Conservation (phyloP, 2,113 vertebrate genomes). For the Seriola aureovittata region DNA sequence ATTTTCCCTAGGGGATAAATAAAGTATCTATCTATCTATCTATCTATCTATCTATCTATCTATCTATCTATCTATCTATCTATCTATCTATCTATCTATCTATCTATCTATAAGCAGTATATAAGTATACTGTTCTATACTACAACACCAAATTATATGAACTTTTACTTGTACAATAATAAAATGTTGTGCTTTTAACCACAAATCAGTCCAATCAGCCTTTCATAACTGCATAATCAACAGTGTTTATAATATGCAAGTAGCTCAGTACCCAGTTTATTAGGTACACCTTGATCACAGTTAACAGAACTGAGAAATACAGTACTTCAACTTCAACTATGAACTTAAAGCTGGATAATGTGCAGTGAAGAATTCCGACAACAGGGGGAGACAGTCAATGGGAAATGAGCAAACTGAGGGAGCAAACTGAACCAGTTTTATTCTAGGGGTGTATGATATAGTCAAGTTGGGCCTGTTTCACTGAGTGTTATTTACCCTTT, state of each 20-base stretch:
- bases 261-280: background rate
- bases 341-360: background rate
- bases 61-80: no score
- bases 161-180: no score
- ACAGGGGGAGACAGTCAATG: conserved; percentile 75
- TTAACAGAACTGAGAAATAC: background rate
- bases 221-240: background rate
- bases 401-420: conserved; percentile 29
- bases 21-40: no score
- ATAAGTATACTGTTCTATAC: no score
- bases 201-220: background rate
- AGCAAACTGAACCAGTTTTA: background rate
- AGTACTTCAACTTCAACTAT: background rate
- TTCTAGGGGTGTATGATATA: background rate
- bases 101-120: background rate
- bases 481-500: background rate
- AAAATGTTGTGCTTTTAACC: no score
- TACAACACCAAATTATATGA: no score
- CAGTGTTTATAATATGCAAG: no score
- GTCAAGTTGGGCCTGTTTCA: background rate
- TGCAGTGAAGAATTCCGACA: conserved; percentile 53
- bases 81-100: no score
- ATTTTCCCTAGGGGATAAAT: no score
- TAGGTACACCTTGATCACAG: background rate
- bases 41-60: no score